These are phyloP conservation scores for Megaceryle alcyon DNA, from an alignment of 2,797 vertebrate genomes.

Conservation along the genomic window DNA sequence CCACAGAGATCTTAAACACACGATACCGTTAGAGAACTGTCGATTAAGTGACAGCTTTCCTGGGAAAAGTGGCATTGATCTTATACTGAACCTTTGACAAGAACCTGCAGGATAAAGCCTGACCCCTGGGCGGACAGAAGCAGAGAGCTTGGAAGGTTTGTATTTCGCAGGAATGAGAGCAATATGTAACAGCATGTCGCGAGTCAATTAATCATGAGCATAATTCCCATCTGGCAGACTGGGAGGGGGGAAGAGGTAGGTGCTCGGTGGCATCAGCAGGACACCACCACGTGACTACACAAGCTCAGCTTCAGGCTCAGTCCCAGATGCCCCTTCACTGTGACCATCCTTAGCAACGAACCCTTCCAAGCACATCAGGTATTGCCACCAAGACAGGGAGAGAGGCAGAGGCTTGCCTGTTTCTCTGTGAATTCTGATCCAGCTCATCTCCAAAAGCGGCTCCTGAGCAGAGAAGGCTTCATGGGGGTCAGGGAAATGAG, in stretches of 20 bases:
- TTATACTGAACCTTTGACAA: not conserved
- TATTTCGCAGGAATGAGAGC: not conserved
- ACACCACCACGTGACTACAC: rapidly evolving
- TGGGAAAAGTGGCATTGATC: not conserved
- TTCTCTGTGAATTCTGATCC: not conserved
- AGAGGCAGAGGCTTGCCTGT: rapidly evolving
- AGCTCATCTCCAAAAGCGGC: not conserved
- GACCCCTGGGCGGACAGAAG: not conserved
- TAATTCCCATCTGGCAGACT: not conserved
- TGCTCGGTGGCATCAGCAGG: not conserved
- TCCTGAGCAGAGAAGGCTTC: not conserved
- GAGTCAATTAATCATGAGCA: rapidly evolving
- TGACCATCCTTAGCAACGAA: rapidly evolving
- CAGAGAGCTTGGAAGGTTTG: not conserved
- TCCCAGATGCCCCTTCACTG: no score
- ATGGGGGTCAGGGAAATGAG: rapidly evolving
- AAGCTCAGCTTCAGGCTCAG: not conserved
- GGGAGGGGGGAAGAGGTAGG: not conserved
- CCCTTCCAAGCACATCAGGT: not conserved
- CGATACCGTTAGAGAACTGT: not conserved
- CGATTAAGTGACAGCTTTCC: not conserved
- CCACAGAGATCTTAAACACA: not conserved
- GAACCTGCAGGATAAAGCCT: not conserved
- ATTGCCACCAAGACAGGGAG: not conserved
- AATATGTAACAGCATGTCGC: not conserved